Conservation (phyloP, 2,113 vertebrate genomes). For the Saguinus midas region DNA sequence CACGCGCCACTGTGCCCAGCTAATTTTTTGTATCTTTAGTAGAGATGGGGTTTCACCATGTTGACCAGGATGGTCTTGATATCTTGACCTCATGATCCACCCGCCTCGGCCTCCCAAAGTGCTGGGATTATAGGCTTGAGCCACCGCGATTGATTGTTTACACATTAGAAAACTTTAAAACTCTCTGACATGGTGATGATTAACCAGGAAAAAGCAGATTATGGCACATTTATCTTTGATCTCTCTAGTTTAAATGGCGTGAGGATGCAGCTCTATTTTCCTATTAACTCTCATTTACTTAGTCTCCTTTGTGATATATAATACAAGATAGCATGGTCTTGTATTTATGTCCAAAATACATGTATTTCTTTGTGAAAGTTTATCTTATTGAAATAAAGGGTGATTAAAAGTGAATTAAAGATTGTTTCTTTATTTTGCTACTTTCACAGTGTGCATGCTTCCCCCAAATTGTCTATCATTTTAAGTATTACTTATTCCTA, state of each 20-base stretch:
- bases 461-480: not conserved
- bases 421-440: not conserved
- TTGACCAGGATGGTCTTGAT: too few species aligned
- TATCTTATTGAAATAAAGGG: not conserved
- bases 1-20: too few species aligned
- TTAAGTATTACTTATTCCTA: not conserved
- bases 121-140: too few species aligned
- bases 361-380: not conserved
- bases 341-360: not conserved
- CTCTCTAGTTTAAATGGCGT: not conserved
- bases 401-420: not conserved
- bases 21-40: too few species aligned
- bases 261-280: not conserved
- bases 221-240: not conserved
- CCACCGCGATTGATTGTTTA: not conserved
- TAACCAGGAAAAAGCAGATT: not conserved
- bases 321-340: not conserved
- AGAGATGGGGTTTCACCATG: too few species aligned
- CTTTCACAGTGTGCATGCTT: not conserved
- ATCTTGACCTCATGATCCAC: too few species aligned
- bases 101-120: too few species aligned
- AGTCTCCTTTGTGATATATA: not conserved
- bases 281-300: not conserved
- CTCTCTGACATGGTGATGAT: not conserved
- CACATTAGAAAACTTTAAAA: not conserved